Conservation (phyloP, 2,797 vertebrate genomes). For the Uromys caudimaculatus region DNA sequence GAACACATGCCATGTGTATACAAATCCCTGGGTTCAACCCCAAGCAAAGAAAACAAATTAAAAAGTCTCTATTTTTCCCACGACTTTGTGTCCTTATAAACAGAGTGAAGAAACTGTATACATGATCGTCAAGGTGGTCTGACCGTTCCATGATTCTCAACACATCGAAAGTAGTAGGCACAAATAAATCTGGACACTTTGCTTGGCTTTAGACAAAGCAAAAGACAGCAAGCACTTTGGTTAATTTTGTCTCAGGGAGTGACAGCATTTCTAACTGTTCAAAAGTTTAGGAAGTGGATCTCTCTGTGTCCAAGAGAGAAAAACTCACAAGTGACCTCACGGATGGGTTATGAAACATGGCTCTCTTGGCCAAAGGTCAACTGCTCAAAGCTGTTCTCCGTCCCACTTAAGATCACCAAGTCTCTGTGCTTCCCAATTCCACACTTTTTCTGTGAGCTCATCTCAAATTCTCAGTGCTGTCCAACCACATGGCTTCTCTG, state of each 20-base stretch:
- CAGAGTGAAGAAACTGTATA: not conserved
- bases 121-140: not conserved
- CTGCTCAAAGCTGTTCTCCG: not conserved
- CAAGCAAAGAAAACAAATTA: not conserved
- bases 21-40: not conserved
- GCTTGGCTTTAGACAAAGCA: not conserved
- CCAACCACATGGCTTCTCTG: not conserved
- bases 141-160: not conserved
- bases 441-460: not conserved
- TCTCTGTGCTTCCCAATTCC: not conserved
- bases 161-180: not conserved
- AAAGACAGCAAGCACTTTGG: not conserved
- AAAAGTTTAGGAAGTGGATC: not conserved
- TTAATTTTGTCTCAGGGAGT: constrained; percentile 14
- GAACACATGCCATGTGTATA: not conserved
- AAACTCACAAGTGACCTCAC: constrained; percentile 31
- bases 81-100: not conserved
- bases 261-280: not conserved
- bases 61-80: not conserved
- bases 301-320: not conserved
- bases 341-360: not conserved
- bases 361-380: constrained; percentile 11
- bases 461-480: not conserved
- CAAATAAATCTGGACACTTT: not conserved
- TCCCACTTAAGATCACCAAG: not conserved